These are phyloP conservation scores for Frankliniella fusca DNA, from an alignment of 2,888 invertebrate species.

Conservation along the genomic window DNA sequence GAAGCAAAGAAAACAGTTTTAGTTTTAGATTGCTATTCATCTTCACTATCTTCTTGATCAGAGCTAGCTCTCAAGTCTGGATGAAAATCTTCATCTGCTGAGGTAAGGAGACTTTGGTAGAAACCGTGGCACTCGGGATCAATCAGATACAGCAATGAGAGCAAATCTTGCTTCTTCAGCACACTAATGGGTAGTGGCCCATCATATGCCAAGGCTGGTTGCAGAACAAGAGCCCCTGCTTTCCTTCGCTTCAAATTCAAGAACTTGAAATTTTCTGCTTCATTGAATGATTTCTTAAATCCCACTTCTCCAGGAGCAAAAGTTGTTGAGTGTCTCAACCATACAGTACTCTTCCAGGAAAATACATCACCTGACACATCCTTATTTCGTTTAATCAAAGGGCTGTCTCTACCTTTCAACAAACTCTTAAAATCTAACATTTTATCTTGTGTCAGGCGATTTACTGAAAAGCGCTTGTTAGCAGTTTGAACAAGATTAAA, in stretches of 20 bases:
- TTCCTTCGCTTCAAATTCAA: background rate
- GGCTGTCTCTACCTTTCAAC: background rate
- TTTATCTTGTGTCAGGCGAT: background rate
- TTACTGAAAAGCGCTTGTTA: background rate
- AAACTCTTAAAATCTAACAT: background rate
- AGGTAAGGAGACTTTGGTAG: conserved; percentile 10
- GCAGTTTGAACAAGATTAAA: background rate
- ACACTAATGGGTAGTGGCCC: conserved; percentile 28
- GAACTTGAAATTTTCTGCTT: background rate
- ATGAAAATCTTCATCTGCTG: conserved; percentile 1
- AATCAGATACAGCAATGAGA: background rate
- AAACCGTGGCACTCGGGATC: background rate
- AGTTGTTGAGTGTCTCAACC: conserved; percentile 29
- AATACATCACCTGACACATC: background rate
- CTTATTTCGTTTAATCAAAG: background rate
- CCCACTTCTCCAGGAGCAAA: background rate
- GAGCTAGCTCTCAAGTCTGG: background rate
- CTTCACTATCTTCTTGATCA: no score
- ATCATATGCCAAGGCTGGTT: background rate
- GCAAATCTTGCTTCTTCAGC: conserved; percentile 37
- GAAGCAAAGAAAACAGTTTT: no score
- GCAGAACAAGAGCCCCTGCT: background rate
- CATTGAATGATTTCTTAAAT: background rate
- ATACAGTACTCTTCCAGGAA: conserved; percentile 38
- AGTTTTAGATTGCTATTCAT: no score